phyloP scores from a whole-genome alignment of 2,113 vertebrate species.

The Indicator maculatus region DNA sequence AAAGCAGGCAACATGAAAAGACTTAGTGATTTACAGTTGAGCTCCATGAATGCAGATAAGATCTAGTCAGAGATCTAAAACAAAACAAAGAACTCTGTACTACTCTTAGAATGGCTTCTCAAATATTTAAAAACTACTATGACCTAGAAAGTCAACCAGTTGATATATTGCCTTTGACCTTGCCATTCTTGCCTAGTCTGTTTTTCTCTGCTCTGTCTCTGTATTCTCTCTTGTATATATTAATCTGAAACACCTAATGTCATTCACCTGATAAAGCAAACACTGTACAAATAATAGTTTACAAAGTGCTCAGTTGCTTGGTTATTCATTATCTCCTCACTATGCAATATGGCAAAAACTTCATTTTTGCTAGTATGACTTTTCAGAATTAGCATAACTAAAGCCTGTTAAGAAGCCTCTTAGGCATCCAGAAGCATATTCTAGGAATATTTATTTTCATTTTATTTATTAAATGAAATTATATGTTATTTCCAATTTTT shows the following conservation, averaged over 20 bases:
- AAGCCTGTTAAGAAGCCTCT: neutral
- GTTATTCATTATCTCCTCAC: neutral
- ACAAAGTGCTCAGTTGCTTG: neutral
- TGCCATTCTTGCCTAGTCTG: neutral
- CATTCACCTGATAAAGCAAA: neutral
- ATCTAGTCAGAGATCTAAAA: conserved; percentile 37
- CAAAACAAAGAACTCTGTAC: conserved; percentile 21
- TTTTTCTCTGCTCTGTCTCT: conserved; percentile 23
- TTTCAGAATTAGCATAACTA: neutral
- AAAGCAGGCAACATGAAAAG: conserved; percentile 39
- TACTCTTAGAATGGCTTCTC: conserved; percentile 23
- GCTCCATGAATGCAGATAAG: conserved; percentile 27
- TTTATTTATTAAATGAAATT: neutral
- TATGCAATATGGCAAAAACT: neutral
- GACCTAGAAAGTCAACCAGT: neutral
- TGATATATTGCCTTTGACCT: neutral
- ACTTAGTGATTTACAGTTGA: conserved; percentile 42
- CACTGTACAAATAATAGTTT: neutral
- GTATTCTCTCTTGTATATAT: neutral
- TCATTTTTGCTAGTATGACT: neutral
- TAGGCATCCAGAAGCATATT: neutral
- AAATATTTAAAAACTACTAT: conserved; percentile 55
- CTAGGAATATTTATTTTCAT: neutral
- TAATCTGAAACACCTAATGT: conserved; percentile 1
- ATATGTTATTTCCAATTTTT: neutral